These are phyloP conservation scores for Zeus faber DNA, from an alignment of 2,113 vertebrate genomes.

Conservation along the genomic window DNA sequence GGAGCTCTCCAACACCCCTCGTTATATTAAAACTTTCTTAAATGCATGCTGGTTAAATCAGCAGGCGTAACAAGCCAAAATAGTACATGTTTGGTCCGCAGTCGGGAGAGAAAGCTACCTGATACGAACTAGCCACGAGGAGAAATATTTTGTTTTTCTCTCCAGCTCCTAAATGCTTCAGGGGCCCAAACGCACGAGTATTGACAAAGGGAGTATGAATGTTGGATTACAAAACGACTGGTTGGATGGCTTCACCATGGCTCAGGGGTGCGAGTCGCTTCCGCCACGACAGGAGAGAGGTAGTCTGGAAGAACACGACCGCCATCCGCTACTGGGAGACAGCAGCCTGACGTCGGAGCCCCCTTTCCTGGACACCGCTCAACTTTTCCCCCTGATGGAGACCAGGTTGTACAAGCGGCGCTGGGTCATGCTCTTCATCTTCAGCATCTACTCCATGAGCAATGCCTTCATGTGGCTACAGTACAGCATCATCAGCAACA, in stretches of 20 bases:
- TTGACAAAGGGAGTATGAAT: too few species aligned
- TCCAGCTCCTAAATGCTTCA: too few species aligned
- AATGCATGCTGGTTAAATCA: too few species aligned
- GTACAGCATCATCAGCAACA: conserved; percentile 88
- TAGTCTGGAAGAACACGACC: conserved; percentile 9
- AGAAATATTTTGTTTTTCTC: background rate
- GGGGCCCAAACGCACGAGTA: too few species aligned
- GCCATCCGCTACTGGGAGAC: background rate
- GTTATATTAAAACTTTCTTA: conserved; percentile 25
- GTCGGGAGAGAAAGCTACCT: too few species aligned
- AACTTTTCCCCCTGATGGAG: background rate
- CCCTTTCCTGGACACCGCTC: background rate
- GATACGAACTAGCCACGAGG: conserved; percentile 4
- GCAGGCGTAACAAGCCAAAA: too few species aligned
- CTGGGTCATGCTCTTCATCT: conserved; percentile 86
- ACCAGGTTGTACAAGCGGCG: conserved; percentile 80
- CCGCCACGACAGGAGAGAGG: background rate
- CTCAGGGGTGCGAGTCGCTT: background rate
- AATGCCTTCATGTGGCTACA: conserved; percentile 98
- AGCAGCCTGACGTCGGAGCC: conserved; percentile 11
- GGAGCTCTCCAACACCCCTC: background rate
- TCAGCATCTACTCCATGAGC: conserved; percentile 90
- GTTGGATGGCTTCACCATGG: background rate
- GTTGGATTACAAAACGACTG: conserved; percentile 15
- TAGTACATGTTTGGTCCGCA: too few species aligned